Evolutionary conservation across 1,140 invertebrate species (phyloP), one percentile per base, ranked within the genome.

Genomic region (Drosophila navojoa): DNA sequence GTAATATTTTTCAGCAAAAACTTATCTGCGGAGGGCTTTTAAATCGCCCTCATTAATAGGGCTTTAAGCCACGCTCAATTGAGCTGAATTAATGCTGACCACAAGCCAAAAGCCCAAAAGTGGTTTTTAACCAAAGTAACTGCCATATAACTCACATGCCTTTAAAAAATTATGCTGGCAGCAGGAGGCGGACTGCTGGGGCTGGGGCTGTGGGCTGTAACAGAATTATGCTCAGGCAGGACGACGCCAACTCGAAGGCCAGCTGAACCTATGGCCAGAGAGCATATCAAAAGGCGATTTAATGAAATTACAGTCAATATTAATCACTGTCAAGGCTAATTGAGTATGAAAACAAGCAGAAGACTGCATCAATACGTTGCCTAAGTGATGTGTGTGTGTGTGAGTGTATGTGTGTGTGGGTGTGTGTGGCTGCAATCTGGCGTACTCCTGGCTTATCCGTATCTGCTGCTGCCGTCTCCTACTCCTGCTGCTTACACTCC

Each of bases 281-380:
- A 77, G 53, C 68, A 71, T 84, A 89, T 87, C 79, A 82, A 79
- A 89, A 89, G 76, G 77, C 84, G 73, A 84, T 87, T 87, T 80
- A 89, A 89, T 75, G 77, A 89, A 89, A 89, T 89, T 89, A 89
- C 84, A 77, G 77, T 89, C 84, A 80, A 74, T 89, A 89, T 84
- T 89, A 89, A 89, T 84, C 84, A 89, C 74, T 80, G 84, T 89
- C 84, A 84, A 45, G 58, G 77, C 84, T 90, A 89, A 89, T 89
- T 89, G 84, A 89, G 79, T 89, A 89, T 84, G 77, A 89, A 89
- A 89, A 84, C 71, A 79, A 71, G 71, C 75, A 44, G 55, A 79
- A 72, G 55, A 44, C 42, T 57, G 49, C 54, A 53, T 35, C 35
- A 38, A 38, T 38, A 11, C 35, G 11, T 2, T 3, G 10, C 2